These are phyloP conservation scores for Anthoscopus minutus DNA, from an alignment of 2,113 vertebrate species.

Conservation along the genomic window DNA sequence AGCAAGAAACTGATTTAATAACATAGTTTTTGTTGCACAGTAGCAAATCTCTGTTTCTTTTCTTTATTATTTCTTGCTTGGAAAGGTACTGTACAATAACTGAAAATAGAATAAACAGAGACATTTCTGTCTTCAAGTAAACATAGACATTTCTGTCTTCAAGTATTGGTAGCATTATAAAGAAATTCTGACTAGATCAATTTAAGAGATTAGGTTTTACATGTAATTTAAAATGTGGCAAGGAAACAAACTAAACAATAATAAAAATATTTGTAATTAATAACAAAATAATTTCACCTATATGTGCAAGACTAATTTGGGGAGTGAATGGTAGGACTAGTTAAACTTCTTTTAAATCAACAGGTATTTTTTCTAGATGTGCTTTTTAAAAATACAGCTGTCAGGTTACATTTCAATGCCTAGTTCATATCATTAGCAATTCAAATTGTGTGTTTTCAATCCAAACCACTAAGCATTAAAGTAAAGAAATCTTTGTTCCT, in stretches of 20 bases:
- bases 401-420: not conserved
- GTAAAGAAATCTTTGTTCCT: not conserved
- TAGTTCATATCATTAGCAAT: not conserved
- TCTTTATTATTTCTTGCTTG: not conserved
- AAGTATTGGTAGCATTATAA: not conserved
- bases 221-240: not conserved
- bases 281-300: not conserved
- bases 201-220: not conserved
- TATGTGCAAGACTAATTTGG: not conserved
- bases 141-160: not conserved
- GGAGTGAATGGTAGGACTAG: not conserved
- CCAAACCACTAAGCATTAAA: not conserved
- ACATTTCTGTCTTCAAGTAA: not conserved
- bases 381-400: not conserved
- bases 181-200: not conserved
- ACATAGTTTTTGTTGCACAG: not conserved
- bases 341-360: not conserved
- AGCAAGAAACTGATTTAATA: not conserved
- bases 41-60: not conserved
- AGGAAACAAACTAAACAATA: not conserved
- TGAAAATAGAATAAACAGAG: not conserved
- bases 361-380: not conserved
- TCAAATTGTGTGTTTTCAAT: not conserved
- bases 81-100: not conserved
- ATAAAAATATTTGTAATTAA: not conserved